Evolutionary conservation across 2,888 invertebrate genomes (phyloP).

Genomic region (Elysia crispata): DNA sequence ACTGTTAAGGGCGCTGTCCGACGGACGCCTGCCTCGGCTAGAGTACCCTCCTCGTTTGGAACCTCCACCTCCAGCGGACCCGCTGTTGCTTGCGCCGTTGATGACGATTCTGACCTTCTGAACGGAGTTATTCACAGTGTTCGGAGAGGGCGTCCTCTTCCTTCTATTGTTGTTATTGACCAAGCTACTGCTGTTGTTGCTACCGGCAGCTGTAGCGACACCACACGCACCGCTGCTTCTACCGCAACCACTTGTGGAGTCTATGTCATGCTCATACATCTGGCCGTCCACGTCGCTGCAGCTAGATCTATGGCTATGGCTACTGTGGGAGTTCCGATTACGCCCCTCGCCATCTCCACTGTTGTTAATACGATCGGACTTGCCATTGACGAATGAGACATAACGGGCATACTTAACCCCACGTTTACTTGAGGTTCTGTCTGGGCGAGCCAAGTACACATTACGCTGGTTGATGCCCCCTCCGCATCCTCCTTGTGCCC

Average conservation of each 20-base stretch:
- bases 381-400: not conserved
- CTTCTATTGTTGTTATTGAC: not conserved
- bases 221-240: not conserved
- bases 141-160: not conserved
- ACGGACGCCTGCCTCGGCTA: slow-evolving; percentile 44
- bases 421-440: too few relatives aligned
- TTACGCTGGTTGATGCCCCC: not conserved
- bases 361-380: not conserved
- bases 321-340: not conserved
- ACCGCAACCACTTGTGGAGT: not conserved
- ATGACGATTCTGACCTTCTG: not conserved
- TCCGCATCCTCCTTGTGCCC: not conserved
- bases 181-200: not conserved
- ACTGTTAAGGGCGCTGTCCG: slow-evolving; percentile 71
- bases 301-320: not conserved
- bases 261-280: not conserved
- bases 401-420: too few relatives aligned
- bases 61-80: not conserved
- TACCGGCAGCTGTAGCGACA: not conserved
- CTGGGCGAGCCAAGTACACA: not conserved
- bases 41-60: not conserved
- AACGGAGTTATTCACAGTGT: not conserved
- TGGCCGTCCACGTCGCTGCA: too few relatives aligned
- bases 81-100: not conserved
- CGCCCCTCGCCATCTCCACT: not conserved